Evolutionary conservation across 1,140 invertebrate species (phyloP).

Genomic region (Lepidurus apus): DNA sequence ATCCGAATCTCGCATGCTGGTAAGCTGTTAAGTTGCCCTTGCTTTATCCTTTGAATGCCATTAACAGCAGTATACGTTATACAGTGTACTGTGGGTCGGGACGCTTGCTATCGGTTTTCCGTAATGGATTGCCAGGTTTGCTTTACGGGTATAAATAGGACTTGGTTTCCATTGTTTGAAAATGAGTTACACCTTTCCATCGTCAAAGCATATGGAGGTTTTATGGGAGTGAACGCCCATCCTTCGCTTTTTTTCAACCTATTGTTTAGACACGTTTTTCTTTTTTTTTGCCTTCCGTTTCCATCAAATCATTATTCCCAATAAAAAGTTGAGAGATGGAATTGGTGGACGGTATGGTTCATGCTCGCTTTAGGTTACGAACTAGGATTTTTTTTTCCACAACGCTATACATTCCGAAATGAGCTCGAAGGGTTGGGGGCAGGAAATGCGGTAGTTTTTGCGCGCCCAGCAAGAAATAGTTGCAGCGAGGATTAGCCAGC

Average conservation of each 20-base stretch:
- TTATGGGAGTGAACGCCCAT: neutral
- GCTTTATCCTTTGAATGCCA: neutral
- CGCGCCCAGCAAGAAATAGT: no score
- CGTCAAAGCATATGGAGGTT: neutral
- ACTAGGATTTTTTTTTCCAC: no score
- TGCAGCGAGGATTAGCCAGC: no score
- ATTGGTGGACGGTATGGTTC: no score
- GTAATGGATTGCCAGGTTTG: neutral
- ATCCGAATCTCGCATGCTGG: conserved; percentile 10
- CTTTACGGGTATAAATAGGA: neutral
- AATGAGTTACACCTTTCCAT: neutral
- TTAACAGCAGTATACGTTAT: neutral
- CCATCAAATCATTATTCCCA: neutral
- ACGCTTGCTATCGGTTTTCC: conserved; percentile 1
- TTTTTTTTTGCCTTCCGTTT: neutral
- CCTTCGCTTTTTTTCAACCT: neutral
- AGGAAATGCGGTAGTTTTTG: no score
- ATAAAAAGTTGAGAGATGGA: neutral
- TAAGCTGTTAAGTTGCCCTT: conserved; percentile 16
- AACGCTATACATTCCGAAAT: no score
- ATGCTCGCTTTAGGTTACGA: no score
- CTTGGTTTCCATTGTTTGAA: neutral
- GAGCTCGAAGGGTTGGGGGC: no score
- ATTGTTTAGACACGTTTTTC: neutral
- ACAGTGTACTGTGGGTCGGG: neutral